Conservation (phyloP, 1,140 invertebrate species). For the Euwallacea similis region DNA sequence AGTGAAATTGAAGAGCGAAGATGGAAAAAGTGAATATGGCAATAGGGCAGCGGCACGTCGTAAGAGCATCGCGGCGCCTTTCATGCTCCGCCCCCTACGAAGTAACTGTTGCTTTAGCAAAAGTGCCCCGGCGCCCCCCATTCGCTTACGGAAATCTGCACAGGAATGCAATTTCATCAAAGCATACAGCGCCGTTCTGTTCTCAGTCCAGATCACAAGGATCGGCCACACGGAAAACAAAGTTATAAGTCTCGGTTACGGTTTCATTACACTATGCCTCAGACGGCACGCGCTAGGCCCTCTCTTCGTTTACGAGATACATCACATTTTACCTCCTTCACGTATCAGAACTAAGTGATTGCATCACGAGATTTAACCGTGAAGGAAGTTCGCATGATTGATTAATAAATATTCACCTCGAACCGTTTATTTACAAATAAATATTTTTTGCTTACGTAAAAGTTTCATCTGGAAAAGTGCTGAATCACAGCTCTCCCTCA, state of each 20-base stretch:
- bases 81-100: constrained; percentile 48
- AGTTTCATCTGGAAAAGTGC: constrained; percentile 14
- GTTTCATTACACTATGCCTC: constrained; percentile 49
- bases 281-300: constrained; percentile 37
- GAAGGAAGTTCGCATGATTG: too few relatives aligned
- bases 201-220: constrained; percentile 53
- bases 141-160: constrained; percentile 54
- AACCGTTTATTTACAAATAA: not conserved
- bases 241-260: constrained; percentile 55
- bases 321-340: too few relatives aligned
- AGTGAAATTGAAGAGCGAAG: constrained; percentile 6
- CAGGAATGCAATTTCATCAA: constrained; percentile 55
- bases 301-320: too few relatives aligned
- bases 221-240: constrained; percentile 54
- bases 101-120: constrained; percentile 54
- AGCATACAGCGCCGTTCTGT: constrained; percentile 49
- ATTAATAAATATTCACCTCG: too few relatives aligned
- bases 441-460: constrained; percentile 17
- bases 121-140: constrained; percentile 36
- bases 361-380: too few relatives aligned
- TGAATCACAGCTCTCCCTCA: constrained; percentile 1
- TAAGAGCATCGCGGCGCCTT: constrained; percentile 47
- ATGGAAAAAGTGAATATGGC: constrained; percentile 30
- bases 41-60: constrained; percentile 41
- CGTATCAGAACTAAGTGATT: too few relatives aligned